These are phyloP conservation scores for Mayetiola destructor DNA, from an alignment of 2,888 invertebrate species.

Conservation along the genomic window DNA sequence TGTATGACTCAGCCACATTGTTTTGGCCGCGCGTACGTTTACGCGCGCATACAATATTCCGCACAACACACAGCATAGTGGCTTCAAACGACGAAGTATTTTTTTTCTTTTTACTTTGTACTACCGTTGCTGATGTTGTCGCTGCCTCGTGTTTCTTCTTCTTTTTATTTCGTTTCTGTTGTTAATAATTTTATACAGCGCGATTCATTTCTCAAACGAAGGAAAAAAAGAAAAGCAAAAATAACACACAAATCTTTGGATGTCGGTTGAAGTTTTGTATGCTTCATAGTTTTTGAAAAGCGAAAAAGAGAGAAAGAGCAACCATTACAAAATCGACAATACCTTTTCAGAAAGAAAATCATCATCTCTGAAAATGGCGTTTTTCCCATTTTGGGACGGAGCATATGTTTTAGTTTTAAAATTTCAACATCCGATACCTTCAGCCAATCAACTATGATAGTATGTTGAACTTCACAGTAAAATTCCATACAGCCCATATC, in stretches of 20 bases:
- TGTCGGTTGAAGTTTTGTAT: too few species aligned
- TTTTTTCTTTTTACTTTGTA: neutral
- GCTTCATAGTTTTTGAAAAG: neutral
- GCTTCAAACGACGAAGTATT: neutral
- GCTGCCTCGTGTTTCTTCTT: neutral
- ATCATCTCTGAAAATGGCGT: neutral
- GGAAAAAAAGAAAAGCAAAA: neutral
- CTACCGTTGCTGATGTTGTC: too few species aligned
- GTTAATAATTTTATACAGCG: neutral
- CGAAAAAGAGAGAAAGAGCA: neutral
- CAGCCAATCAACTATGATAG: neutral
- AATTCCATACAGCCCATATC: neutral
- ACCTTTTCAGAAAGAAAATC: neutral
- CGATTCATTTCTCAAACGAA: neutral
- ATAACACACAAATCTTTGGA: neutral
- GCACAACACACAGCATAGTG: neutral
- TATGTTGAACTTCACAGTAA: neutral
- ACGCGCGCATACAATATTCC: neutral
- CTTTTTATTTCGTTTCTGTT: neutral
- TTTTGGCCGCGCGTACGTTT: neutral
- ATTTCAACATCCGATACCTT: neutral
- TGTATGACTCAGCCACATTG: conserved; percentile 13
- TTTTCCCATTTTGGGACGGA: neutral
- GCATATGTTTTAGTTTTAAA: neutral
- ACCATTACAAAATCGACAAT: neutral